phyloP scores from a whole-genome alignment of 2,113 vertebrate genomes.

The Melanerpes aurifrons region DNA sequence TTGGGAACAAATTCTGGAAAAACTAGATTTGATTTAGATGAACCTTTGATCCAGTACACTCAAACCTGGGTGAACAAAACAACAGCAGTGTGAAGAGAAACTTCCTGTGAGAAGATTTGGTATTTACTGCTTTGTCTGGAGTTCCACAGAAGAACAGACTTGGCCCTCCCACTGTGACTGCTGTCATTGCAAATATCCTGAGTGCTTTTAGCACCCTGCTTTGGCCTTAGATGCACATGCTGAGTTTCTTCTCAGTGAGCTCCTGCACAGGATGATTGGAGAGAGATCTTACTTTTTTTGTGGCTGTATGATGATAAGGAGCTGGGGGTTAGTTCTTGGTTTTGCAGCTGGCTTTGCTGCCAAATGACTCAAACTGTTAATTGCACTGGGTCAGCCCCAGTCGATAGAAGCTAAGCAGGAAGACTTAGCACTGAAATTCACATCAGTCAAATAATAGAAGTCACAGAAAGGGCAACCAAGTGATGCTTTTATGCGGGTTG shows the following conservation, averaged over 20 bases:
- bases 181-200: neutral
- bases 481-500: neutral
- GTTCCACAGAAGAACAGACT: neutral
- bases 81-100: neutral
- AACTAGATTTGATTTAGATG: conserved; percentile 1
- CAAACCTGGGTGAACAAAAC: conserved; percentile 3
- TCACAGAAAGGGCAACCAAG: neutral
- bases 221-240: fast-evolving
- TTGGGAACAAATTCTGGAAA: neutral
- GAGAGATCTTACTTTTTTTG: neutral
- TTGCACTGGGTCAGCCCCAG: neutral
- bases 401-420: neutral
- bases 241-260: neutral
- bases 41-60: neutral
- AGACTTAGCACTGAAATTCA: neutral
- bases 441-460: neutral
- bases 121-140: neutral
- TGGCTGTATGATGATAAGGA: neutral
- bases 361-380: neutral
- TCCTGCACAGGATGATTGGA: neutral
- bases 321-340: neutral
- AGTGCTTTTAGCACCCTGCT: neutral
- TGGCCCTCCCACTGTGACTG: neutral
- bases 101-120: neutral
- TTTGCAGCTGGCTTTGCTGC: neutral